Percentiles rank a stretch among this genome's conserved stretches.
Evolutionary conservation across 2,113 vertebrate genomes (phyloP).

Genomic region (Amphilophus citrinellus): DNA sequence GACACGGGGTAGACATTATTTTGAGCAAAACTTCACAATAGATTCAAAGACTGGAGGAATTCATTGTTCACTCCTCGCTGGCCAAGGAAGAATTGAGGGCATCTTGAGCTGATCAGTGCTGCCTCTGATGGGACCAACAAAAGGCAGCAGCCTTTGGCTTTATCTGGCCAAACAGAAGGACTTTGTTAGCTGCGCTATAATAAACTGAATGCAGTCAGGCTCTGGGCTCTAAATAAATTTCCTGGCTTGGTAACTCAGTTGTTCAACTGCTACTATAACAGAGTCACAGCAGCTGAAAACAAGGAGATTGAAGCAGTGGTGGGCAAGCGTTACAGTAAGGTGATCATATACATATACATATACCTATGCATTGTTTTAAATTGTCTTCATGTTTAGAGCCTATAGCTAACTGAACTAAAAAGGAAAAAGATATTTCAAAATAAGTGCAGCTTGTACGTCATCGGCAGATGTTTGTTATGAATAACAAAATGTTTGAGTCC

Average conservation of each 20-base stretch:
- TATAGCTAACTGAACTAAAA: too few relatives aligned
- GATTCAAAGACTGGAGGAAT: constrained; percentile 29
- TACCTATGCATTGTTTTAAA: too few relatives aligned
- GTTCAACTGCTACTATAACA: constrained; percentile 55
- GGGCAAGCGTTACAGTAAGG: neutral
- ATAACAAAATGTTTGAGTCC: neutral
- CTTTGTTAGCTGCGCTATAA: constrained; percentile 63
- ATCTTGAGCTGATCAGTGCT: constrained; percentile 27
- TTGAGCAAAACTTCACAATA: constrained; percentile 41
- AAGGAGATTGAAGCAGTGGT: neutral
- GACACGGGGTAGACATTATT: constrained; percentile 52
- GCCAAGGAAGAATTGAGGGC: constrained; percentile 23
- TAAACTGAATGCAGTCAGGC: constrained; percentile 62
- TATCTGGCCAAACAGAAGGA: constrained; percentile 60
- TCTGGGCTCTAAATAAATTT: constrained; percentile 67
- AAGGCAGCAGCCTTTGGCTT: constrained; percentile 50
- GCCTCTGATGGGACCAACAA: constrained; percentile 58
- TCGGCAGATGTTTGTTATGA: too few relatives aligned
- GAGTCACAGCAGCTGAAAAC: constrained; percentile 12
- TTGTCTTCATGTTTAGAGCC: too few relatives aligned
- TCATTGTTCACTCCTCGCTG: constrained; percentile 37
- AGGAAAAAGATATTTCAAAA: too few relatives aligned
- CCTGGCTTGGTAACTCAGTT: constrained; percentile 56
- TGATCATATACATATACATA: too few relatives aligned
- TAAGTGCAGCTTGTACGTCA: too few relatives aligned